Conservation (phyloP, 2,797 vertebrate species). For the Trichosurus vulpecula region DNA sequence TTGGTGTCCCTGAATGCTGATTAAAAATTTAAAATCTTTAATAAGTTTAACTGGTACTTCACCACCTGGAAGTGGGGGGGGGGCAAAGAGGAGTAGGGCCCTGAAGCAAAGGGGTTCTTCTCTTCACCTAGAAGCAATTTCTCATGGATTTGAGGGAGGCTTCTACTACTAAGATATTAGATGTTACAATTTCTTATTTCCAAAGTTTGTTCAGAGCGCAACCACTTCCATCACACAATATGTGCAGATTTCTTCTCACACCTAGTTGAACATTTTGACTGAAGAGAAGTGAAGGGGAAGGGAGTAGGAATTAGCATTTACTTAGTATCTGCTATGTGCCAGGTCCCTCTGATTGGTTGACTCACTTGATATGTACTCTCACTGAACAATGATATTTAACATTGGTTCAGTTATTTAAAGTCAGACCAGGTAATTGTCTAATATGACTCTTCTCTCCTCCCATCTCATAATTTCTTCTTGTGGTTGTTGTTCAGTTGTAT, state of each 20-base stretch:
- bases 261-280: not conserved
- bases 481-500: not conserved
- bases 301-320: not conserved
- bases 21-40: not conserved
- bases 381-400: not conserved
- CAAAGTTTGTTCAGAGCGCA: not conserved
- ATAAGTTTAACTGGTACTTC: not conserved
- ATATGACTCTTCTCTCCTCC: not conserved
- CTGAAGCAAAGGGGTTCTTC: not conserved
- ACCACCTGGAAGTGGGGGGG: too few relatives aligned
- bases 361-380: not conserved
- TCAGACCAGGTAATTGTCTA: not conserved
- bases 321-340: not conserved
- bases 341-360: not conserved
- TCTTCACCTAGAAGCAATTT: not conserved
- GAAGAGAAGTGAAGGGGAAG: not conserved
- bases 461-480: not conserved
- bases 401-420: not conserved
- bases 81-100: not conserved
- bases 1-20: not conserved
- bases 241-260: not conserved
- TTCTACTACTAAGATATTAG: not conserved
- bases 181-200: not conserved
- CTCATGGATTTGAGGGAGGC: not conserved
- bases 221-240: not conserved